Conservation (phyloP, 2,888 invertebrate species). For the Diarsia mendica region DNA sequence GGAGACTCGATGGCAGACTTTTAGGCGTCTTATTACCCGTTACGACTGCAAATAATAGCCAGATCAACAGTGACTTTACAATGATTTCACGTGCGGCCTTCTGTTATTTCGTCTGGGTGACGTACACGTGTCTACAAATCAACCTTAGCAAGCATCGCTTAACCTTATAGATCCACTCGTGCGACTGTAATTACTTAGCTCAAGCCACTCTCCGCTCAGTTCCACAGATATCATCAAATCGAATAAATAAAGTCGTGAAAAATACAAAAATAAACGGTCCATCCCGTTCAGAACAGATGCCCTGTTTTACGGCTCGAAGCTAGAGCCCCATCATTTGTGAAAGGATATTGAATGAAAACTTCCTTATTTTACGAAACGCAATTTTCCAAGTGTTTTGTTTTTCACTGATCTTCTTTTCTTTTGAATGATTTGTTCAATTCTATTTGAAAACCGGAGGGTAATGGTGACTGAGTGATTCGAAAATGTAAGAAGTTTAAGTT, state of each 20-base stretch:
- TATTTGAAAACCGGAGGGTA: constrained; percentile 43
- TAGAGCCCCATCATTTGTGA: constrained; percentile 55
- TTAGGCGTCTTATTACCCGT: not conserved
- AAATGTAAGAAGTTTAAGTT: constrained; percentile 40
- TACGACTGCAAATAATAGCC: not conserved
- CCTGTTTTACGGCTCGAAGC: constrained; percentile 48
- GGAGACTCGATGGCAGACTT: not conserved
- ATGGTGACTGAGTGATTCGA: constrained; percentile 21
- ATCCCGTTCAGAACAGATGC: constrained; percentile 55
- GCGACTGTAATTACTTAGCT: not conserved
- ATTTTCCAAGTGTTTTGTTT: constrained; percentile 63
- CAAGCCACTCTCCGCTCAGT: not conserved
- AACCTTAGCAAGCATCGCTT: not conserved
- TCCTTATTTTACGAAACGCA: constrained; percentile 56
- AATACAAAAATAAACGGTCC: constrained; percentile 44
- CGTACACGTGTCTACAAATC: too few relatives aligned
- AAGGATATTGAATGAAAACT: constrained; percentile 61
- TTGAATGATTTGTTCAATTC: constrained; percentile 51
- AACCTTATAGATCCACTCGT: not conserved
- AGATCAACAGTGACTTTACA: too few relatives aligned
- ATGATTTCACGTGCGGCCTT: too few relatives aligned
- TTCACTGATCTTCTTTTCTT: constrained; percentile 39
- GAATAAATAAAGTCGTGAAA: constrained; percentile 29
- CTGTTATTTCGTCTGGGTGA: too few relatives aligned
- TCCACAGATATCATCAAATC: constrained; percentile 18